These are phyloP conservation scores for Clunio marinus DNA, from an alignment of 2,888 invertebrate species.

Conservation along the genomic window DNA sequence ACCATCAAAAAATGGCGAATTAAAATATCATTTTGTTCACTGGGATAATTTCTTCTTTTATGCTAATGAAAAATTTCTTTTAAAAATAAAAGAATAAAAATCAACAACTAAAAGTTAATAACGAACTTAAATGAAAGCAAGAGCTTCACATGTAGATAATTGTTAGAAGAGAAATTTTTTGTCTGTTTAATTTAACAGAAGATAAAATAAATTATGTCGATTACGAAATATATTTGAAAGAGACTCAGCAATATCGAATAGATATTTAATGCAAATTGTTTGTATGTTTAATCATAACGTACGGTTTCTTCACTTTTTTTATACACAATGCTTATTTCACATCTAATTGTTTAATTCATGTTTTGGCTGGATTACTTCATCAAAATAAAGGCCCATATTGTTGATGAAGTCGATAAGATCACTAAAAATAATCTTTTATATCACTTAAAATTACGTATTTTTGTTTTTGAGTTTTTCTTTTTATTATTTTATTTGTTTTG, in stretches of 20 bases:
- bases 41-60: not conserved
- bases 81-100: not conserved
- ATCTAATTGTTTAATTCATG: not conserved
- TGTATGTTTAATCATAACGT: too few species aligned
- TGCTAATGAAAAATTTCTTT: not conserved
- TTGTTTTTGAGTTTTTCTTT: conserved; percentile 15
- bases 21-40: too few species aligned
- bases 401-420: conserved; percentile 24
- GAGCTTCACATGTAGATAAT: not conserved
- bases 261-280: too few species aligned
- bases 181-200: too few species aligned
- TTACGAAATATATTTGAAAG: too few species aligned
- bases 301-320: not conserved
- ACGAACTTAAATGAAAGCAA: too few species aligned
- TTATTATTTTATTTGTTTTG: too few species aligned
- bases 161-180: not conserved
- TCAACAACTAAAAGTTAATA: conserved; percentile 6
- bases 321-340: not conserved
- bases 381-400: not conserved
- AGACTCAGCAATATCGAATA: too few species aligned
- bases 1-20: conserved; percentile 4
- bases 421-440: conserved; percentile 26
- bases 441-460: conserved; percentile 29
- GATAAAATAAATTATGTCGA: too few species aligned
- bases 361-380: conserved; percentile 33